Percentiles rank a stretch among this genome's conserved stretches.
Conservation (phyloP, 2,888 invertebrate genomes). For the Diachrysia chrysitis region DNA sequence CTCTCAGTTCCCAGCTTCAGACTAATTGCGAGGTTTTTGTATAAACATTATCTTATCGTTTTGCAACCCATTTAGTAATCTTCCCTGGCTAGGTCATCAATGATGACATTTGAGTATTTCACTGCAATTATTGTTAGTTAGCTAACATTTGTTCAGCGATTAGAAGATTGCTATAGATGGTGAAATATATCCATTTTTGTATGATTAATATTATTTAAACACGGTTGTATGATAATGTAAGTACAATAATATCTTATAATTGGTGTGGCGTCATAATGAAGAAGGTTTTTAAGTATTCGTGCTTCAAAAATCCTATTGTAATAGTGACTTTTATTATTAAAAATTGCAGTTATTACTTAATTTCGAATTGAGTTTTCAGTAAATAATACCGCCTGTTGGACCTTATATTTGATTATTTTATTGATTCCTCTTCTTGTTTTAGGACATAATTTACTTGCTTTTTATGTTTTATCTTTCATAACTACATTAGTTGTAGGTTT, state of each 20-base stretch:
- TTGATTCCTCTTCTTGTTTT: no score
- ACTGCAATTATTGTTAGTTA: conserved; percentile 49
- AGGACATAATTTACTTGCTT: no score
- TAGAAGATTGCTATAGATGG: conserved; percentile 23
- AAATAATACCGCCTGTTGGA: not conserved
- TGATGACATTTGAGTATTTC: conserved; percentile 44
- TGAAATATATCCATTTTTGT: conserved; percentile 18
- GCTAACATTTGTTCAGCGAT: conserved; percentile 35
- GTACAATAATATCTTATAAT: not conserved
- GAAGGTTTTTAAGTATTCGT: not conserved
- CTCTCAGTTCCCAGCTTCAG: not conserved
- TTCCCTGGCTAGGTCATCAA: conserved; percentile 21
- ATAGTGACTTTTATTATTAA: no score
- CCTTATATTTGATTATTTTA: no score
- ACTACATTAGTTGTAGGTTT: no score
- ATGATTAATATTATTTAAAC: conserved; percentile 14
- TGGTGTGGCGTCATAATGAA: not conserved
- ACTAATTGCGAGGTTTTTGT: conserved; percentile 2
- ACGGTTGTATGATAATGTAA: not conserved
- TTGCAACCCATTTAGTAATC: conserved; percentile 38
- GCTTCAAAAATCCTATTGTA: not conserved
- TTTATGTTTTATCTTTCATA: no score
- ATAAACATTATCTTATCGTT: conserved; percentile 5
- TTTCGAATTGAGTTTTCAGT: not conserved
- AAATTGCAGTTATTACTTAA: no score